Conservation (phyloP, 2,113 vertebrate genomes). For the Hippocampus guttulatus region DNA sequence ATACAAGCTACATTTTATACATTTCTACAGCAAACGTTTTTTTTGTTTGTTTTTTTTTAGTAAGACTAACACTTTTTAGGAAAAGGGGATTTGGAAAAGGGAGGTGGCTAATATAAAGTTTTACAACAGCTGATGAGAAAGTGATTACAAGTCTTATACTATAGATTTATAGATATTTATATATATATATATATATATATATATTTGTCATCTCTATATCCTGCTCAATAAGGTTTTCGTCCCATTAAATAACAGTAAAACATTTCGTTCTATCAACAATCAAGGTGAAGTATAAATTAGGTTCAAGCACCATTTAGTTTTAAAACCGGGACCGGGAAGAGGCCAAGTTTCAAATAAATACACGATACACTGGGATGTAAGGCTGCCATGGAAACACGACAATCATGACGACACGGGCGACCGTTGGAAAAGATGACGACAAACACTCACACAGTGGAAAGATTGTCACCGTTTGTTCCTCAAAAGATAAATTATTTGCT, state of each 20-base stretch:
- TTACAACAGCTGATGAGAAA: constrained; percentile 46
- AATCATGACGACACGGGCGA: not conserved
- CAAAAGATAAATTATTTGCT: not conserved
- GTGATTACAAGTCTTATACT: constrained; percentile 42
- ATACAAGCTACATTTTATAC: constrained; percentile 70
- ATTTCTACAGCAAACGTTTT: constrained; percentile 71
- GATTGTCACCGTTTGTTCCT: not conserved
- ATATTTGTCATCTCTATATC: constrained; percentile 53
- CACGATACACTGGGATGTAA: constrained; percentile 33
- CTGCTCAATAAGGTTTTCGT: constrained; percentile 39
- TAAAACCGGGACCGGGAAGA: constrained; percentile 40
- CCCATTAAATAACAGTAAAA: constrained; percentile 63
- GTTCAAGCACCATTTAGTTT: constrained; percentile 75
- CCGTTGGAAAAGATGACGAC: not conserved
- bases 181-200: not conserved
- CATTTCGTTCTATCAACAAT: constrained; percentile 63
- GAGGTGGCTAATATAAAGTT: constrained; percentile 16
- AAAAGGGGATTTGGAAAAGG: constrained; percentile 11
- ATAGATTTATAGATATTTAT: not conserved
- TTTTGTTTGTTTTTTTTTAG: constrained; percentile 26
- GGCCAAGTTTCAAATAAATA: constrained; percentile 73
- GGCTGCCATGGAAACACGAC: not conserved
- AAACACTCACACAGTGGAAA: not conserved
- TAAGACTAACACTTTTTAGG: constrained; percentile 64
- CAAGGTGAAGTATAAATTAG: constrained; percentile 72